phyloP scores from a whole-genome alignment of 2,113 vertebrate genomes.

The Podiceps cristatus region DNA sequence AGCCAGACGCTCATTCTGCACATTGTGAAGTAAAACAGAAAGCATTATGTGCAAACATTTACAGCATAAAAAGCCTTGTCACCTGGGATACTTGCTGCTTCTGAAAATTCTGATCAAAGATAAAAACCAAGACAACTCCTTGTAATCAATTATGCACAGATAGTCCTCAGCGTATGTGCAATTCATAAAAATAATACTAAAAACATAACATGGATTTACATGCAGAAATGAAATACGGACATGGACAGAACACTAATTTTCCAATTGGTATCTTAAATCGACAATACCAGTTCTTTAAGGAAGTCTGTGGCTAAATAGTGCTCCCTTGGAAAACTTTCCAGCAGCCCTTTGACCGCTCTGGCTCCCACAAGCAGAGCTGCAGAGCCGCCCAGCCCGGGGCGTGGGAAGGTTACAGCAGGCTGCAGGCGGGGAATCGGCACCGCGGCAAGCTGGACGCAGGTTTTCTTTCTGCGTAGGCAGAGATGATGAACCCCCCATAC shows the following conservation, averaged over 20 bases:
- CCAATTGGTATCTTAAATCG: neutral
- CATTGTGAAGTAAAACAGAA: constrained; percentile 36
- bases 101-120: constrained; percentile 63
- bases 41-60: constrained; percentile 55
- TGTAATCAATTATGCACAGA: constrained; percentile 61
- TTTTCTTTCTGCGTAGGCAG: neutral
- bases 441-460: no score
- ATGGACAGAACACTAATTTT: constrained; percentile 34
- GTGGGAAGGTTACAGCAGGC: neutral
- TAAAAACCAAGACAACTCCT: constrained; percentile 61
- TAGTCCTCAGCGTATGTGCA: neutral
- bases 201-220: constrained; percentile 27
- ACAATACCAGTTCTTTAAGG: neutral
- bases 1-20: constrained; percentile 9
- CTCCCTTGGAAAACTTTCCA: neutral
- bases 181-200: constrained; percentile 50
- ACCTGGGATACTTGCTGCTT: constrained; percentile 58
- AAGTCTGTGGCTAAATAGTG: neutral
- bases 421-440: neutral
- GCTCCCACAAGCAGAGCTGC: neutral
- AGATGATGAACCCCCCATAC: neutral
- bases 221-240: constrained; percentile 30
- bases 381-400: neutral
- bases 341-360: neutral
- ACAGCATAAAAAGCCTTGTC: constrained; percentile 5